A percentile compares a stretch with the other conserved stretches of the same genome.
Conservation (phyloP, 1,140 invertebrate genomes). For the Gryllus bimaculatus region DNA sequence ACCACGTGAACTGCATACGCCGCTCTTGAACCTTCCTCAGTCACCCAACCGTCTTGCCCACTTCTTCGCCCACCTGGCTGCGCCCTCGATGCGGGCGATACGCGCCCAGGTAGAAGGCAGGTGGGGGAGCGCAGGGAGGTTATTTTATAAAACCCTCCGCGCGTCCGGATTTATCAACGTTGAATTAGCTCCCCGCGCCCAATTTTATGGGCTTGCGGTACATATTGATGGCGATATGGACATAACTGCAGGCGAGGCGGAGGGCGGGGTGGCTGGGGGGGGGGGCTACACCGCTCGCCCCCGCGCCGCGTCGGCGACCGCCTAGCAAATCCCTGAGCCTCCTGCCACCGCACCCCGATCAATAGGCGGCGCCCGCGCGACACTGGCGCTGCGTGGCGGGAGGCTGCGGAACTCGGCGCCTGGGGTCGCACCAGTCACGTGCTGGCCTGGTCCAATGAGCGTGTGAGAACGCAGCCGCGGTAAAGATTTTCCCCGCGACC, state of each 20-base stretch:
- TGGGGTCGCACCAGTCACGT: neutral
- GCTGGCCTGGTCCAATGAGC: neutral
- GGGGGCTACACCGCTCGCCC: no score
- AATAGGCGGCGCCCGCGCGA: neutral
- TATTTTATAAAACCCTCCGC: neutral
- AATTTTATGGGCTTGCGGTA: neutral
- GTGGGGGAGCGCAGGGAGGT: neutral
- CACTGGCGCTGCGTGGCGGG: neutral
- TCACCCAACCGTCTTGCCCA: no score
- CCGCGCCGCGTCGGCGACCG: neutral
- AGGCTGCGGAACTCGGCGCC: neutral
- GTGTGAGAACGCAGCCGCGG: neutral
- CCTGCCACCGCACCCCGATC: neutral
- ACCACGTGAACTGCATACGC: no score
- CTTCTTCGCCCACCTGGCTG: no score
- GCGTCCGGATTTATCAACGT: neutral
- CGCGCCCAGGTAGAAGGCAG: no score
- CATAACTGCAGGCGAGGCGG: neutral
- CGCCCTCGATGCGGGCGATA: no score
- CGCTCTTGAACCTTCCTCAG: no score
- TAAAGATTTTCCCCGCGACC: neutral
- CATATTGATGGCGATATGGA: conserved; percentile 4
- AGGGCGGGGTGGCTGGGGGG: no score
- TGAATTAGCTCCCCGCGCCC: neutral
- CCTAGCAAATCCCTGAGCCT: neutral